A percentile compares a stretch with the other conserved stretches of the same genome.
Conservation (phyloP, 2,797 vertebrate genomes). For the Pteropus rufus region DNA sequence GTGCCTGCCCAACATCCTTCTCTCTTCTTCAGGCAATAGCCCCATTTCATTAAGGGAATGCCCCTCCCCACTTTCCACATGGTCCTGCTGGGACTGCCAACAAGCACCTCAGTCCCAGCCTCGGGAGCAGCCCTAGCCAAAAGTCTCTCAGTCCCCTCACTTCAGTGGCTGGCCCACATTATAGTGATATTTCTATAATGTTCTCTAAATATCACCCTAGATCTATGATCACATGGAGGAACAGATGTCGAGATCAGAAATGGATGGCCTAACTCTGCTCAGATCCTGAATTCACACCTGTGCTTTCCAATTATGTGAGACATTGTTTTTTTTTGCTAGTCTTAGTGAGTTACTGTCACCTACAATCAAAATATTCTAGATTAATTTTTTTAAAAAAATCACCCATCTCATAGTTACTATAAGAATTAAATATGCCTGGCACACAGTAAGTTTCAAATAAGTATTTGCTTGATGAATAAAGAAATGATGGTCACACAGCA, state of each 20-base stretch:
- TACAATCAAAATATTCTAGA: neutral
- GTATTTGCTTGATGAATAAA: conserved; percentile 15
- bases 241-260: neutral
- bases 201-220: neutral
- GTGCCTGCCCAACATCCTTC: neutral
- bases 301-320: neutral
- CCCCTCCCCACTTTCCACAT: neutral
- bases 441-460: neutral
- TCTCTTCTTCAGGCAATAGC: neutral
- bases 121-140: neutral
- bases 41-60: neutral
- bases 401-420: neutral
- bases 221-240: neutral
- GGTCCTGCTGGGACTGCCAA: neutral
- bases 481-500: neutral
- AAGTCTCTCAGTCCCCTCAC: neutral
- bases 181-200: neutral
- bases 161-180: neutral
- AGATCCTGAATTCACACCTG: neutral
- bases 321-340: neutral
- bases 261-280: neutral
- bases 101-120: neutral
- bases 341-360: neutral
- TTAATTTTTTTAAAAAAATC: neutral
- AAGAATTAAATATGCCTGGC: neutral